Conservation (phyloP, 2,888 invertebrate species). For the Macaria notata region DNA sequence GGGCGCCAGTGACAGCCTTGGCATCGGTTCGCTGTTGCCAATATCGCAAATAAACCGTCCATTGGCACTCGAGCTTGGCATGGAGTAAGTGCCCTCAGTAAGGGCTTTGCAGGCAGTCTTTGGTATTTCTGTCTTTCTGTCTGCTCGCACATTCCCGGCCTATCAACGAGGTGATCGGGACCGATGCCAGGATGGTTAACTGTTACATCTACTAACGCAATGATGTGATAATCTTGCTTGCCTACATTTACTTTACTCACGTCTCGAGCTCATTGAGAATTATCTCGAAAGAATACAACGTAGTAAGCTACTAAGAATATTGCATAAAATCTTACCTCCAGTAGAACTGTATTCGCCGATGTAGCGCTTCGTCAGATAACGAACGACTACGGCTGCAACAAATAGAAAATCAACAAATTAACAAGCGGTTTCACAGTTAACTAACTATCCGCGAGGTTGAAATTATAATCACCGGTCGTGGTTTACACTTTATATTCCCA, state of each 20-base stretch:
- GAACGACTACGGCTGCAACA: constrained; percentile 89
- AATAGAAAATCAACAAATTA: constrained; percentile 45
- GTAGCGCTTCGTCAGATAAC: constrained; percentile 89
- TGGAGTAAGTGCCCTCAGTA: constrained; percentile 60
- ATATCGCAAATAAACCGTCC: constrained; percentile 77
- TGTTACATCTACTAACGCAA: constrained; percentile 32
- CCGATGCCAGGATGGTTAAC: constrained; percentile 32
- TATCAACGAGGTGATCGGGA: constrained; percentile 42
- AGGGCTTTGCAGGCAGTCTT: constrained; percentile 56
- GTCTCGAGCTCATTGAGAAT: not conserved
- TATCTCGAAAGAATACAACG: not conserved
- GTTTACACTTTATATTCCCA: constrained; percentile 52
- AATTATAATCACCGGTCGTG: constrained; percentile 36
- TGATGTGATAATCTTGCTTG: constrained; percentile 11
- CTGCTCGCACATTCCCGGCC: constrained; percentile 44
- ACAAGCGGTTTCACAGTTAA: constrained; percentile 16
- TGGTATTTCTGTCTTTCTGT: constrained; percentile 50
- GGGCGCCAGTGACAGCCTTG: constrained; percentile 64
- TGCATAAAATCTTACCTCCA: constrained; percentile 82
- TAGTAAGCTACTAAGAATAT: not conserved
- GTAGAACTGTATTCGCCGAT: constrained; percentile 91
- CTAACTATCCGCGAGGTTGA: constrained; percentile 23
- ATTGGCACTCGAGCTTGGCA: constrained; percentile 75
- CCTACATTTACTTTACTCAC: constrained; percentile 3
- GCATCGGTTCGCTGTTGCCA: constrained; percentile 66